Conservation (phyloP, 2,113 vertebrate genomes). For the Andinoacara biseriatus region DNA sequence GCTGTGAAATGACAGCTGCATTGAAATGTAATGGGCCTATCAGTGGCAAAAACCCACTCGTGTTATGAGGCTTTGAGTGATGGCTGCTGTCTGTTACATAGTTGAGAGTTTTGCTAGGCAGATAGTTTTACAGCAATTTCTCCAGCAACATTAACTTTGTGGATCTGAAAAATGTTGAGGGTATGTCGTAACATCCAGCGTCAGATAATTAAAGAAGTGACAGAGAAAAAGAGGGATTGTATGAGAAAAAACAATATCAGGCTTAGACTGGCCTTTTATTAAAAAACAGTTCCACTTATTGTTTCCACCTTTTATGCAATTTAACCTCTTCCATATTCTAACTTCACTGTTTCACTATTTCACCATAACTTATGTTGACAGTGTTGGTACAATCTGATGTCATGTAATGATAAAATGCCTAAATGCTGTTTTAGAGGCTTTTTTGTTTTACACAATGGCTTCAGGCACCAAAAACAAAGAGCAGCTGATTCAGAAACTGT, state of each 20-base stretch:
- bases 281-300: neutral
- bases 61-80: conserved; percentile 33
- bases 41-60: conserved; percentile 28
- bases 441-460: no score
- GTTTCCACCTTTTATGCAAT: neutral
- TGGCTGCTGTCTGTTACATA: conserved; percentile 39
- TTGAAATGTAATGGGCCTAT: conserved; percentile 57
- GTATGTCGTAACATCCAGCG: neutral
- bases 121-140: conserved; percentile 22
- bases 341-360: neutral
- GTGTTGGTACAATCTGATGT: neutral
- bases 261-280: conserved; percentile 1
- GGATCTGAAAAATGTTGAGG: conserved; percentile 20
- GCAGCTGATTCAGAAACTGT: no score
- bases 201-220: conserved; percentile 26
- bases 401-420: neutral
- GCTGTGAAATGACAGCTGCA: conserved; percentile 44
- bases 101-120: conserved; percentile 24
- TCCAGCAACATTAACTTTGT: conserved; percentile 17
- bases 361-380: neutral
- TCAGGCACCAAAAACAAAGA: no score
- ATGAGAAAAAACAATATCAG: neutral
- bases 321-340: neutral
- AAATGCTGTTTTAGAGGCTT: no score
- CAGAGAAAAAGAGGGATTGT: conserved; percentile 10